Evolutionary conservation across 2,797 vertebrate genomes (phyloP).

Genomic region (Platalea minor): DNA sequence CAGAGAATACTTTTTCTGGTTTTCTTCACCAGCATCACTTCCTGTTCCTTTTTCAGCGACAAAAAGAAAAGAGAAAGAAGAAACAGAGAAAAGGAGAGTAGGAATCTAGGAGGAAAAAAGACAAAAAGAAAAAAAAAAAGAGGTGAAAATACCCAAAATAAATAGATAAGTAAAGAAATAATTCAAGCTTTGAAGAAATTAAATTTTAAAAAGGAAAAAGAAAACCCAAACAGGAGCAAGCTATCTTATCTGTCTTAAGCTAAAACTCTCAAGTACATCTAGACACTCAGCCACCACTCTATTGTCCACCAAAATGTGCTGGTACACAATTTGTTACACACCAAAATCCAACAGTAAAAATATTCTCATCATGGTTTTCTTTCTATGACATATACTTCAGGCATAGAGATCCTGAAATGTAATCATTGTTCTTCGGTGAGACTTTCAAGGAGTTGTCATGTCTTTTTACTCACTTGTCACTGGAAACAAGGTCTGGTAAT

Average conservation of each 20-base stretch:
- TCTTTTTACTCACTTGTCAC: background rate
- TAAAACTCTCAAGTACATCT: background rate
- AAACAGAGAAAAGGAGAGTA: background rate
- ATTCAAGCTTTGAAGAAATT: background rate
- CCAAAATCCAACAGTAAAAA: background rate
- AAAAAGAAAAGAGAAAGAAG: background rate
- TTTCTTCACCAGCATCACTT: background rate
- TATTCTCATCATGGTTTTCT: background rate
- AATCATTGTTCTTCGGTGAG: background rate
- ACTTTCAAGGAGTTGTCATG: background rate
- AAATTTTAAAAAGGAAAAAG: background rate
- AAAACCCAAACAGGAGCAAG: background rate
- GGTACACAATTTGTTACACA: background rate
- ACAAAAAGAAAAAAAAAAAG: background rate
- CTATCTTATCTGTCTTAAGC: background rate
- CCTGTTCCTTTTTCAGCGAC: background rate
- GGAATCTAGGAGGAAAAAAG: background rate
- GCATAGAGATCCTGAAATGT: background rate
- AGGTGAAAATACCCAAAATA: background rate
- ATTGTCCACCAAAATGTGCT: background rate
- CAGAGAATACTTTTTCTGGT: background rate
- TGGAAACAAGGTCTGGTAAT: background rate
- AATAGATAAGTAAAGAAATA: background rate
- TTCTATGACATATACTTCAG: background rate
- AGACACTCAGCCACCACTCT: background rate